Conservation (phyloP, 2,797 vertebrate species). For the Eulemur coronatus region DNA sequence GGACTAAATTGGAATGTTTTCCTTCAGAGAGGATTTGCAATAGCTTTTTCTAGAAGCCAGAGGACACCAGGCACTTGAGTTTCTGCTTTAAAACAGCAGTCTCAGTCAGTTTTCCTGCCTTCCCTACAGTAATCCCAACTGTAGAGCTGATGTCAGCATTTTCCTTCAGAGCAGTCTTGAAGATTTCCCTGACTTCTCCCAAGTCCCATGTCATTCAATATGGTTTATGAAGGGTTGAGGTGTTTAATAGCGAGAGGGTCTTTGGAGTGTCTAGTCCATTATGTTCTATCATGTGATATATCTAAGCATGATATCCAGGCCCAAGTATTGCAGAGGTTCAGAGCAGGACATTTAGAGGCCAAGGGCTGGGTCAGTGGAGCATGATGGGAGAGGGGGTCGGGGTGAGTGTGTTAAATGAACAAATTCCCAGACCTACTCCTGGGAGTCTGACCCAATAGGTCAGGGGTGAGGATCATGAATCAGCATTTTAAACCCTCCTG, state of each 20-base stretch:
- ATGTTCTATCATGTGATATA: background rate
- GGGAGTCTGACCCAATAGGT: background rate
- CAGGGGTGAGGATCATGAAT: background rate
- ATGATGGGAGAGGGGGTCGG: too few relatives aligned
- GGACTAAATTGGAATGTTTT: background rate
- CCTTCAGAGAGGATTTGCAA: background rate
- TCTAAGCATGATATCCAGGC: background rate
- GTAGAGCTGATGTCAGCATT: background rate
- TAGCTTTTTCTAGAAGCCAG: background rate
- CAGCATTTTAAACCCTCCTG: background rate
- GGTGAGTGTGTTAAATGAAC: background rate
- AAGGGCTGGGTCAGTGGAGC: background rate
- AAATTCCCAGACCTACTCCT: background rate
- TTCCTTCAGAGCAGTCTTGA: background rate
- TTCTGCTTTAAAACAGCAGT: background rate
- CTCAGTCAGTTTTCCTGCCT: background rate
- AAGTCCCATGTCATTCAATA: background rate
- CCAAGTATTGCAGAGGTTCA: background rate
- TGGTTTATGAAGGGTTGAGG: background rate
- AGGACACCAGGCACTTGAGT: background rate
- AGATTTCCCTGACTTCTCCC: background rate
- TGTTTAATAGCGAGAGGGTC: background rate
- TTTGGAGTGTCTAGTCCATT: background rate
- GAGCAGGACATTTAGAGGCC: background rate
- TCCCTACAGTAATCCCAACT: background rate